Base-by-base conservation (phyloP, 2,888 invertebrate species). In the Acanthosepion pharaonis region DNA sequence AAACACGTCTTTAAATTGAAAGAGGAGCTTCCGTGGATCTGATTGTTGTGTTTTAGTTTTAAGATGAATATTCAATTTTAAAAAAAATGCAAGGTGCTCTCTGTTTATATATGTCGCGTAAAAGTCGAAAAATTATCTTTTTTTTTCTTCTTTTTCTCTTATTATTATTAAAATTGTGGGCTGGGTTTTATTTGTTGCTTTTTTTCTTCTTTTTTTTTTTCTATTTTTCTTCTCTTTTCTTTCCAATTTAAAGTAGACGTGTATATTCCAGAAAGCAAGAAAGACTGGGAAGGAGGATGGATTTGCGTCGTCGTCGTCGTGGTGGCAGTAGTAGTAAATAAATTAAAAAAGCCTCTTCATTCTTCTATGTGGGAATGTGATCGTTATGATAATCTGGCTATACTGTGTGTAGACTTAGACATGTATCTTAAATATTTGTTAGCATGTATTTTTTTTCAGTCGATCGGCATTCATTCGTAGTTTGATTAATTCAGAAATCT, bases 251-350 rank as follows among this genome's bases (percentile, higher is more conserved):
- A 78, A 78, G 78, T 78, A n/a, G 78, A 78, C 78, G 78, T 78
- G 78, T 78, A 78, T n/a, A 78, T 78, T 78, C 78, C 78, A 78
- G 78, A 78, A n/a, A 78, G 78, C 78, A 78, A 11, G 78, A 78
- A 78, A 78, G n/a, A 78, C 11, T 15, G 2, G 78, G 78, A 78
- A n/a, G 78, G 78, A 78, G 78, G n/a, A 15, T 9, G 5, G 78
- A 78, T n/a, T 20, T 15, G n/a, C 78, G 33, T 33, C 33, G 33
- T 33, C 33, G 33, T 33, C 0, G 15, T n/a, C 9, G 78, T 78
- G n/a, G 78, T 15, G n/a, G 78, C 20, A 9, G n/a, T 20, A 78
- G 78, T 78, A 78, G 78, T n/a, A 78, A n/a, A 78, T n/a, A n/a
- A 23, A 78, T n/a, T 1, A n/a, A 9, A 33, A 33, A 33, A 78